Percentiles rank a stretch among this genome's conserved stretches.
phyloP scores from a whole-genome alignment of 2,797 vertebrate species.

The Etheostoma nigrum region DNA sequence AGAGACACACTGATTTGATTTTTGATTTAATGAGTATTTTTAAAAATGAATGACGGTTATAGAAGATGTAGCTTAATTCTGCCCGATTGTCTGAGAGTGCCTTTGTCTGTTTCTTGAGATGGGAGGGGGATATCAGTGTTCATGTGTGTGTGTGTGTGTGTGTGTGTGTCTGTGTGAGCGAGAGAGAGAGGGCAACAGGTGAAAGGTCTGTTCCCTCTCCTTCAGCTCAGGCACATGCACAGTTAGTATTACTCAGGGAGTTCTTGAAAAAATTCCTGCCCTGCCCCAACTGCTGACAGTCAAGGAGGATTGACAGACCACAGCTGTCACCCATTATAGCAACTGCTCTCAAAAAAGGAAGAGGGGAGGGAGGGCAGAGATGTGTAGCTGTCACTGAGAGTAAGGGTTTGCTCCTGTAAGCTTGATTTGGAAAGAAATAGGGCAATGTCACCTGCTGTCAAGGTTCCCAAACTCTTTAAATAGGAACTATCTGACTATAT shows the following conservation, averaged over 20 bases:
- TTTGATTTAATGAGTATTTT: neutral
- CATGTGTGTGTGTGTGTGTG: conserved; percentile 18
- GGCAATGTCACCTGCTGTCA: conserved; percentile 55
- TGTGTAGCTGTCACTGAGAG: conserved; percentile 68
- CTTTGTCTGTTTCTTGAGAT: conserved; percentile 48
- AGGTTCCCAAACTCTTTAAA: conserved; percentile 57
- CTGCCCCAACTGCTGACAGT: conserved; percentile 76
- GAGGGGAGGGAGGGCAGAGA: conserved; percentile 45
- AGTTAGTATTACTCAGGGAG: conserved; percentile 73
- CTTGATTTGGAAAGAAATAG: conserved; percentile 61
- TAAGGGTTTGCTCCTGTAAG: conserved; percentile 57
- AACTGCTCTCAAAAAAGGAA: conserved; percentile 72
- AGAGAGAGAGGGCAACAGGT: conserved; percentile 74
- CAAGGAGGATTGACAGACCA: conserved; percentile 84
- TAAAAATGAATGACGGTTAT: neutral
- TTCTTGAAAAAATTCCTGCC: conserved; percentile 74
- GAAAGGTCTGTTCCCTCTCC: conserved; percentile 68
- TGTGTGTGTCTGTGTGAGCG: conserved; percentile 16
- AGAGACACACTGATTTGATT: conserved; percentile 12
- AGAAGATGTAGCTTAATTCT: conserved; percentile 6
- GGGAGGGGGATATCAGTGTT: conserved; percentile 32
- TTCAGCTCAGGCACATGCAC: conserved; percentile 68
- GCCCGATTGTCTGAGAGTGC: conserved; percentile 7
- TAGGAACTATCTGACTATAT: conserved; percentile 64
- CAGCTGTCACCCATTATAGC: conserved; percentile 85